Evolutionary conservation across 2,797 vertebrate genomes (phyloP).

Genomic region (Champsocephalus esox): DNA sequence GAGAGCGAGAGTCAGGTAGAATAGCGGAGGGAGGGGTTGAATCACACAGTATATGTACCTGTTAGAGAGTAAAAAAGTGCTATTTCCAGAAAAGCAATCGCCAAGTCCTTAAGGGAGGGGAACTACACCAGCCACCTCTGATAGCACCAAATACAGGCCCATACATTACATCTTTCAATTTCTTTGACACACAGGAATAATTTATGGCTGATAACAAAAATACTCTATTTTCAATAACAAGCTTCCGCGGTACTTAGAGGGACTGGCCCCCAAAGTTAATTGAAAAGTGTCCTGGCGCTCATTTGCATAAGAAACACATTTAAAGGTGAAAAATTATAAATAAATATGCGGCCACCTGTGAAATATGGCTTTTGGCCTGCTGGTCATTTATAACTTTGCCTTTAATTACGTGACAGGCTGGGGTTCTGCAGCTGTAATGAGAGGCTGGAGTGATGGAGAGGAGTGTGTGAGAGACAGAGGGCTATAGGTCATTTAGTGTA

Average conservation of each 20-base stretch:
- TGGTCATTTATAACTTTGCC: conserved; percentile 86
- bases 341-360: conserved; percentile 84
- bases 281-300: conserved; percentile 83
- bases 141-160: conserved; percentile 49
- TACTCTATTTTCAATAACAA: conserved; percentile 79
- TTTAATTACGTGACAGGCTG: conserved; percentile 87
- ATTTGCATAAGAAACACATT: conserved; percentile 88
- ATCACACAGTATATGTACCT: conserved; percentile 22
- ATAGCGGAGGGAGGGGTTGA: conserved; percentile 22
- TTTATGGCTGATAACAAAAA: conserved; percentile 79
- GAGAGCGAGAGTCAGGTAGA: conserved; percentile 17
- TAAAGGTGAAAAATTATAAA: conserved; percentile 87
- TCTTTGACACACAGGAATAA: conserved; percentile 74
- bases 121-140: conserved; percentile 47
- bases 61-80: conserved; percentile 28
- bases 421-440: conserved; percentile 81
- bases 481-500: conserved; percentile 76
- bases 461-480: conserved; percentile 72
- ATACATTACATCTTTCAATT: conserved; percentile 71
- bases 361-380: conserved; percentile 85
- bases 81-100: conserved; percentile 66
- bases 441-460: conserved; percentile 83
- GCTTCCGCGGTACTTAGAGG: conserved; percentile 70
- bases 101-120: conserved; percentile 56
- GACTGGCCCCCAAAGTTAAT: conserved; percentile 84